Evolutionary conservation across 1,140 invertebrate species (phyloP), one percentile per base, ranked within the genome.

Genomic region (Lordiphosa stackelbergi): DNA sequence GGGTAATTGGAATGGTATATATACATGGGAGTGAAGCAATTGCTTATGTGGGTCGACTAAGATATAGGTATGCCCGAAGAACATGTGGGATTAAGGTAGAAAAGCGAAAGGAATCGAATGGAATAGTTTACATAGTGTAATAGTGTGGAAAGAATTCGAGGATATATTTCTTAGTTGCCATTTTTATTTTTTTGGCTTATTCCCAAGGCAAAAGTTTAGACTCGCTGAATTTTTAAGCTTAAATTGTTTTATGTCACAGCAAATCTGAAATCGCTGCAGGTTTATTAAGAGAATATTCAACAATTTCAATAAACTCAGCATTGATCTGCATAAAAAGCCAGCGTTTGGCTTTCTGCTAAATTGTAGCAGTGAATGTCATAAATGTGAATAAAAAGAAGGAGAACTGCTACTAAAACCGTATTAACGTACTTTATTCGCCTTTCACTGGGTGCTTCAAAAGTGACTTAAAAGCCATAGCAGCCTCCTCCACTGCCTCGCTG

Each of bases 361-460:
- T 71, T 79, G 75, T 81, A 55, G 61, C 66, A 74, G 66, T 68
- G 58, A 79, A 75, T 72, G 77, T 83, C 77, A 75, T 79, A 79
- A 79, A 79, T 69, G 66, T 11, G 55, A 53, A 68, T 68, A 65
- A 53, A 22, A 66, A 54, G 41, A 40, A 43, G 45, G 45, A 12
- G 61, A 49, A 37, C 12, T 16, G 47, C 52, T 61, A 62, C 54
- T 53, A 75, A 81, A 75, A 62, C 53, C 62, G 63, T 79, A 81
- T 79, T 79, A 75, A 75, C 71, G 58, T 81, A 72, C 63, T 79
- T 74, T 79, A 72, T 63, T 55, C 63, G 71, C 71, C 71, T 64
- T 60, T 55, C 48, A 38, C 22, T 52, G 16, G 35, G 7, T 34
- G 24, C 54, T 54, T 61, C 53, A 57, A 68, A 64, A 68, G 61